Base-by-base conservation (phyloP, 2,888 invertebrate genomes). In the Unio pictorum region DNA sequence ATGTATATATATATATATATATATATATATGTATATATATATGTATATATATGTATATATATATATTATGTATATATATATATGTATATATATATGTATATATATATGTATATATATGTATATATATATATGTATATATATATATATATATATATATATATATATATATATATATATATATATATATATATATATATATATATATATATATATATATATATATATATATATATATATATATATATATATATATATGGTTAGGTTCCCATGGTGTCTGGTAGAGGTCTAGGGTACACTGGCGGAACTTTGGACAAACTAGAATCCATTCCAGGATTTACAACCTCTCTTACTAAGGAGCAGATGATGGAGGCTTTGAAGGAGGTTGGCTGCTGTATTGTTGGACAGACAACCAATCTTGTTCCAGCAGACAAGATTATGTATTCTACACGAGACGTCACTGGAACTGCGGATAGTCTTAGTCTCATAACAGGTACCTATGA, bases 281-380 rank as follows among this genome's bases (percentile, higher is more conserved):
- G 92, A 63, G 91, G 92, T 5, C 86, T 92, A n/a, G 91, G 88
- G 6, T 90, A 91, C 76, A 92, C 92, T 1, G 92, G 92, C 20
- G 92, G 92, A 1, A 93, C 92, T 1, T 84, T 93, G 64, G 92
- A 92, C 82, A 93, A 93, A 80, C 84, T 92, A 62, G 92, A 92
- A 80, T 89, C 92, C 26, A 92, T 92, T 60, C 91, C 91, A 20
- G 92, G 92, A 4, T 91, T 90, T 81, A 81, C 76, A 15, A 91
- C 91, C 0, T 78, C 83, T 18, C 79, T 90, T 28, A 78, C 80
- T 2, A 74, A 84, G 23, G 79, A 86, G 5, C 81, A 90, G 68
- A 91, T 92, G 86, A 30, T 57, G 17, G 34, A 68, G 6, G 76
- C 89, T 3, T 80, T 92, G 60, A 80, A 85, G 4, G 77, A 87